Conservation (phyloP, 2,113 vertebrate species). For the Catagonus wagneri region DNA sequence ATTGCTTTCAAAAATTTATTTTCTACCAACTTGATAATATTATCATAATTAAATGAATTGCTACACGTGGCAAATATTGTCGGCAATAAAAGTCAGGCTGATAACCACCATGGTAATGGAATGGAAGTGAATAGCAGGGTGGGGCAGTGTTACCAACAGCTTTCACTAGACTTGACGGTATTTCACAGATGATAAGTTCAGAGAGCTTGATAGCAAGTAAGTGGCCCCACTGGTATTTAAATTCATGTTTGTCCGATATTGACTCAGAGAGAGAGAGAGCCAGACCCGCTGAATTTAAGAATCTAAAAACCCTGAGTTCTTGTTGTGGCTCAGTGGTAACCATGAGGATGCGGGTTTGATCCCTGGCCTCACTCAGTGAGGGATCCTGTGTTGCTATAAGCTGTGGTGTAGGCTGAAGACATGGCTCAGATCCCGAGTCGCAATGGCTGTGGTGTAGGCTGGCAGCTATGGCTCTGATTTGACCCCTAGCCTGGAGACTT, state of each 20-base stretch:
- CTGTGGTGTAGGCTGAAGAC: no score
- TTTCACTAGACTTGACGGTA: background rate
- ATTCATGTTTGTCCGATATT: background rate
- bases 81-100: background rate
- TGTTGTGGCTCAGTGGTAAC: no score
- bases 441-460: no score
- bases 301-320: background rate
- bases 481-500: no score
- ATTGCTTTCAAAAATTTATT: slow-evolving; percentile 27
- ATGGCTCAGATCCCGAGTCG: no score
- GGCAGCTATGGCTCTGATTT: no score
- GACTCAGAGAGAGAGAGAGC: background rate
- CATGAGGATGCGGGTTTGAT: no score
- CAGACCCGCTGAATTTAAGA: slow-evolving; percentile 30
- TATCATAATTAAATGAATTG: slow-evolving; percentile 25
- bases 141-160: background rate
- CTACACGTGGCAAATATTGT: background rate
- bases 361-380: no score
- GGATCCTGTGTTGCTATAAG: no score
- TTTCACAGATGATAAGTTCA: slow-evolving; percentile 34
- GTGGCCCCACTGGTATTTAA: background rate
- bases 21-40: background rate
- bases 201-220: background rate
- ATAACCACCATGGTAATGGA: background rate
- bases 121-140: background rate